Evolutionary conservation across 2,888 invertebrate genomes (phyloP).

Genomic region (Pachliopta kotzebuea): DNA sequence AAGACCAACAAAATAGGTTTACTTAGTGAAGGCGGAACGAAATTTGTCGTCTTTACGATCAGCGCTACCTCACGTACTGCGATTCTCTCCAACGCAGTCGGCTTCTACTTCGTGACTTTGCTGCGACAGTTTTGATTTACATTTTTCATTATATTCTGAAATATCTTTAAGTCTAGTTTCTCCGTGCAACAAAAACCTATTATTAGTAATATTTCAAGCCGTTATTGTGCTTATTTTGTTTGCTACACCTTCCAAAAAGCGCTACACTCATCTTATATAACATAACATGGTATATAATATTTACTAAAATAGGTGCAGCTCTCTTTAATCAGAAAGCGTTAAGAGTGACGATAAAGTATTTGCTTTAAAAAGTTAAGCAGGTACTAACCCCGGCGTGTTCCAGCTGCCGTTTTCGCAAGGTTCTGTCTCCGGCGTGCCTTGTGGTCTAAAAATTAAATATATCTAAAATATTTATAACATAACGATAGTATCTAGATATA

Average conservation of each 20-base stretch:
- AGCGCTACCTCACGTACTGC: constrained; percentile 22
- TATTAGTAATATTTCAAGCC: too few relatives aligned
- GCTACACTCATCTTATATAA: too few relatives aligned
- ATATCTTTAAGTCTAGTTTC: neutral
- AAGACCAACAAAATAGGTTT: neutral
- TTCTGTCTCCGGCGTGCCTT: constrained; percentile 69
- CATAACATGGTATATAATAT: too few relatives aligned
- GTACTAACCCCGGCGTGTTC: constrained; percentile 65
- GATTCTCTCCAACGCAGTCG: constrained; percentile 10
- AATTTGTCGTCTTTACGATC: constrained; percentile 17
- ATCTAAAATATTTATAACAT: neutral
- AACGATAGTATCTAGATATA: too few relatives aligned
- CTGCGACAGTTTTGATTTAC: neutral
- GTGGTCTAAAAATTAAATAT: constrained; percentile 47
- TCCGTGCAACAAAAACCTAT: too few relatives aligned
- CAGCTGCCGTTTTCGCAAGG: constrained; percentile 65
- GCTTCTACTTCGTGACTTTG: constrained; percentile 17
- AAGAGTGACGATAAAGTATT: neutral
- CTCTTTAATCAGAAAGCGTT: neutral
- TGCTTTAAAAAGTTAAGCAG: neutral
- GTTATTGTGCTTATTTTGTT: too few relatives aligned
- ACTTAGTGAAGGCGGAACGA: constrained; percentile 8
- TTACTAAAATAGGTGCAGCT: too few relatives aligned
- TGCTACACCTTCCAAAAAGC: too few relatives aligned
- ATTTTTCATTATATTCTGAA: neutral